These are phyloP conservation scores for Ametastegia equiseti DNA, from an alignment of 2,888 invertebrate genomes.

Conservation along the genomic window DNA sequence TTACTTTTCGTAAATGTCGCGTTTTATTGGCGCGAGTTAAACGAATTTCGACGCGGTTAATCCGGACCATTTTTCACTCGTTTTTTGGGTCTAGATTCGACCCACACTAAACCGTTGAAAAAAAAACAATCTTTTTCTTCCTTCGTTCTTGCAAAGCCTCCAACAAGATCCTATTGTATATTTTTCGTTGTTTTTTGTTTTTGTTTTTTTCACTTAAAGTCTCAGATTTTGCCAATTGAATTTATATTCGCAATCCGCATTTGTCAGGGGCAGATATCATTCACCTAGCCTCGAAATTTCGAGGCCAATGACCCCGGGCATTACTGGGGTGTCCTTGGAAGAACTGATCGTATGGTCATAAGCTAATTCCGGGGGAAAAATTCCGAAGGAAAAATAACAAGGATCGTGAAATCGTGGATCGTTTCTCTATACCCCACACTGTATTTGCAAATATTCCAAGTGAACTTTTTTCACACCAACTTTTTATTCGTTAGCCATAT, in stretches of 20 bases:
- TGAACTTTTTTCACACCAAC: not conserved
- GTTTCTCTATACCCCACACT: not conserved
- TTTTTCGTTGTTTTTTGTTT: not conserved
- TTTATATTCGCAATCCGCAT: not conserved
- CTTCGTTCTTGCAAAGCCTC: too few species aligned
- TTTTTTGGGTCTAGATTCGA: not conserved
- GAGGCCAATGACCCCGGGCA: conserved; percentile 26
- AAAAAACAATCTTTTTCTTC: too few species aligned
- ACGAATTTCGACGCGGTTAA: not conserved
- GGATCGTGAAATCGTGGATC: not conserved
- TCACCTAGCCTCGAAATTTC: not conserved
- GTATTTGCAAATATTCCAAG: not conserved
- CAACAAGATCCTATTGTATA: too few species aligned
- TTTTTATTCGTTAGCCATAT: too few species aligned
- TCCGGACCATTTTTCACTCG: not conserved
- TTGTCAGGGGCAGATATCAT: not conserved
- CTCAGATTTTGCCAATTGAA: too few species aligned
- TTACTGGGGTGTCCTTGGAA: conserved; percentile 28
- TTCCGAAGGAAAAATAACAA: not conserved
- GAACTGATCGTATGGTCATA: not conserved
- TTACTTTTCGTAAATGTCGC: conserved; percentile 52
- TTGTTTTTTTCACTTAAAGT: too few species aligned
- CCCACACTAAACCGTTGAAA: too few species aligned
- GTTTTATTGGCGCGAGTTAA: conserved; percentile 19
- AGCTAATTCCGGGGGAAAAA: not conserved